phyloP scores from a whole-genome alignment of 2,888 invertebrate genomes.

The Torymus texanus region DNA sequence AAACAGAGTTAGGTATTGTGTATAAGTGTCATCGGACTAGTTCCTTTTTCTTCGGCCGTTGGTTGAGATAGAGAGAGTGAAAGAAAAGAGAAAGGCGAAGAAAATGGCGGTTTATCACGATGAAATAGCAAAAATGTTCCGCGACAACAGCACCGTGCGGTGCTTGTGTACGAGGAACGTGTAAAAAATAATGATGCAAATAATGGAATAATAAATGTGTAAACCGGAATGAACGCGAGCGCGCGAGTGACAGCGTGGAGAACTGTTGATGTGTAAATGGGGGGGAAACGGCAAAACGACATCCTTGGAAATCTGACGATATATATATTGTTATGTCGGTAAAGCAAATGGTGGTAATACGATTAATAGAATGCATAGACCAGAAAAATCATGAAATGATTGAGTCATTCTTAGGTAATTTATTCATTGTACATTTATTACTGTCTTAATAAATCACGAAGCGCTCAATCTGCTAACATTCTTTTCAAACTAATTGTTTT shows the following conservation, averaged over 20 bases:
- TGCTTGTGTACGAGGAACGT: conserved; percentile 20
- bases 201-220: conserved; percentile 35
- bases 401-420: conserved; percentile 63
- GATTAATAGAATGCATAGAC: conserved; percentile 51
- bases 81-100: conserved; percentile 6
- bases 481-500: conserved; percentile 13
- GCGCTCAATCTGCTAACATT: conserved; percentile 49
- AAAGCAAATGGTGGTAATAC: conserved; percentile 51
- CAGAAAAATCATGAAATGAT: conserved; percentile 54
- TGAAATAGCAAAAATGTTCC: conserved; percentile 42
- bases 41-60: conserved; percentile 30
- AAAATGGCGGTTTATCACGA: conserved; percentile 29
- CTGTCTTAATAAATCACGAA: conserved; percentile 62
- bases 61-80: too few species aligned
- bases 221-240: conserved; percentile 39
- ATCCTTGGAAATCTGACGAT: conserved; percentile 53
- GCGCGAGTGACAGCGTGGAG: conserved; percentile 47
- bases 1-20: conserved; percentile 23
- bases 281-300: conserved; percentile 40
- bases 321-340: conserved; percentile 47
- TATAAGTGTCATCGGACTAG: conserved; percentile 23
- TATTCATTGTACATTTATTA: conserved; percentile 65
- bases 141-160: conserved; percentile 3
- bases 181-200: conserved; percentile 44
- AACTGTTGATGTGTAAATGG: conserved; percentile 52